Evolutionary conservation across 30 jellyfish, hydroid and myxozoan species (phyloP).

Genomic region (Catostylus mosaicus): DNA sequence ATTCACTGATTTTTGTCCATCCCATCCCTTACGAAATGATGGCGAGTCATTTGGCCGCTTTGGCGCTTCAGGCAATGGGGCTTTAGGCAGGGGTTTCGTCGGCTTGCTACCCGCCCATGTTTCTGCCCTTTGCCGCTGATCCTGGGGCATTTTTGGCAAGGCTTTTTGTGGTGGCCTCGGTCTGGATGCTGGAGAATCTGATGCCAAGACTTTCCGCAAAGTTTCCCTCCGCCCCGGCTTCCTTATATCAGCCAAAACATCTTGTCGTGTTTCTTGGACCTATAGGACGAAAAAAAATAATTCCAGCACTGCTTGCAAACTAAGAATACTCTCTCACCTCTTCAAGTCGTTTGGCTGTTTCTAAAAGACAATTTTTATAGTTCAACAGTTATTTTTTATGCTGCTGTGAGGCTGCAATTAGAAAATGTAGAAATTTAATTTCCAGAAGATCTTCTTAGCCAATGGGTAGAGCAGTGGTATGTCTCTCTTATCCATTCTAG

Average conservation of each 20-base stretch:
- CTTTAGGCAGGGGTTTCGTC: constrained; percentile 53
- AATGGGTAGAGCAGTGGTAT: too few relatives aligned
- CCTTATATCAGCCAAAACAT: constrained; percentile 45
- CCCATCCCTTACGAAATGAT: constrained; percentile 21
- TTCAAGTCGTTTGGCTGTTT: too few relatives aligned
- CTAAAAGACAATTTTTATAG: too few relatives aligned
- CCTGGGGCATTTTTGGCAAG: constrained; percentile 37
- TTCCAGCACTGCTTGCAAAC: too few relatives aligned
- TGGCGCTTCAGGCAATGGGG: constrained; percentile 49
- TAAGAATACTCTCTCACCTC: too few relatives aligned
- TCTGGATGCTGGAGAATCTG: constrained; percentile 9
- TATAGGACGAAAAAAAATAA: too few relatives aligned
- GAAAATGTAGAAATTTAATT: too few relatives aligned
- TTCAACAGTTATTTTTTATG: too few relatives aligned
- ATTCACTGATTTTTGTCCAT: constrained; percentile 48
- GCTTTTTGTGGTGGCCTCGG: constrained; percentile 64
- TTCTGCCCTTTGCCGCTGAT: constrained; percentile 6
- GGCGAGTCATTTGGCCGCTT: constrained; percentile 49
- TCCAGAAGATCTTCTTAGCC: too few relatives aligned
- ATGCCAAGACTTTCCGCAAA: constrained; percentile 16
- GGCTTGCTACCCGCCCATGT: constrained; percentile 70
- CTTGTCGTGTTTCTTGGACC: constrained; percentile 33
- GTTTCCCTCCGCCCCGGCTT: constrained; percentile 43
- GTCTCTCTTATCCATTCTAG: too few relatives aligned
- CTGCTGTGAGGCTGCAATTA: too few relatives aligned